Evolutionary conservation across 2,113 vertebrate species (phyloP), one percentile per base, ranked within the genome.

Genomic region (Fukomys damarensis): DNA sequence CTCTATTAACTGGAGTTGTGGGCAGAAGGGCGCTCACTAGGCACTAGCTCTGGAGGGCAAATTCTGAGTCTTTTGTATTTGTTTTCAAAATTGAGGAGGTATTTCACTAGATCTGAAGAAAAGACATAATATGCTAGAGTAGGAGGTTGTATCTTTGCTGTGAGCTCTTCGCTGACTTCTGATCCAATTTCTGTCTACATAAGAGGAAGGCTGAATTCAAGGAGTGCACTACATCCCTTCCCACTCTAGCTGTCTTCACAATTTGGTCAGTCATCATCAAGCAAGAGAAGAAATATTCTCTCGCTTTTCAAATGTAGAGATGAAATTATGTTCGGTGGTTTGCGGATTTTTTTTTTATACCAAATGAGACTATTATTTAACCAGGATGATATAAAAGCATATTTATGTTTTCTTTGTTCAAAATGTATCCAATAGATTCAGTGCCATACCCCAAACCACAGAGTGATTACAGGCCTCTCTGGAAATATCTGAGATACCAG

Each of bases 371-470:
- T 61, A 83, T 59, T 92, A 76, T 58, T 80, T 58, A 81, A 86
- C 52, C 74, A 43, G 28, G 87, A 46, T 77, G 85, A 32, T 7
- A n/a, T 58, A 82, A 89, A 65, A 86, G n/a, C 2, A 16, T 56
- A 72, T 86, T 86, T 91, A 84, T 30, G 22, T 63, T 81, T 63
- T 58, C 43, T 77, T 85, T 93, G 52, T 89, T 86, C 65, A 70
- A 92, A 93, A 87, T 49, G 66, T 79, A 8, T 83, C 85, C 66
- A 70, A 92, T 5, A 90, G 74, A 85, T 77, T 56, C 32, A 26
- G 19, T 24, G 35, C 66, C 65, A 49, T 56, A 41, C 26, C 76
- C 87, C 63, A 84, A 88, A 84, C 93, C 81, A 94, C 76, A 49
- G n/a, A 54, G 65, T n/a, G 61, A 58, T n/a, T 61, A 22, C n/a